These are phyloP conservation scores for Jordanella pulchra DNA, from an alignment of 2,797 vertebrate species.

Conservation along the genomic window DNA sequence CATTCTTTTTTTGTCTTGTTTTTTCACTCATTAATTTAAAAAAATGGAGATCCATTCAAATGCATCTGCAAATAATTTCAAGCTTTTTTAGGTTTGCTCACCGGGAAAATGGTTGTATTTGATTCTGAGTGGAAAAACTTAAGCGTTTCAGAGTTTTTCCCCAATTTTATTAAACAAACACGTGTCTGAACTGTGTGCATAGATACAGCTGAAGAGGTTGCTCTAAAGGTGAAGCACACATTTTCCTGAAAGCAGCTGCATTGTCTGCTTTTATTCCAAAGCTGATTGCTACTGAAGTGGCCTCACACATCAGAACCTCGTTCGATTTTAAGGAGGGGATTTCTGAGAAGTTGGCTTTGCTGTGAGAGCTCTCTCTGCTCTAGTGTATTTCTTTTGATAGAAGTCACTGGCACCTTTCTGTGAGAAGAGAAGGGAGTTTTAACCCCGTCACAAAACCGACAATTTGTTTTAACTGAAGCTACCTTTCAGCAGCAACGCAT, in stretches of 20 bases:
- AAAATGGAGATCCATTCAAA: no score
- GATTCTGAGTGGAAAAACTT: no score
- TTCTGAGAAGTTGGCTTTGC: not conserved
- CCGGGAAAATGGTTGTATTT: no score
- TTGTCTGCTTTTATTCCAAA: not conserved
- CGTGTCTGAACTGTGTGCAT: no score
- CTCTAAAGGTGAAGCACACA: no score
- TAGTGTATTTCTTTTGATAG: constrained; percentile 1
- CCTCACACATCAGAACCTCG: not conserved
- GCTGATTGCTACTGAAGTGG: not conserved
- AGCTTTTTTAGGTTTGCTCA: no score
- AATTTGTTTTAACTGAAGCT: not conserved
- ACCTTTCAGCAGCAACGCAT: not conserved
- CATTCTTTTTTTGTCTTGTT: no score
- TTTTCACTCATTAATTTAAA: no score
- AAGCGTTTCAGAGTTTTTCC: no score
- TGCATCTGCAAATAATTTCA: no score
- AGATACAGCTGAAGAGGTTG: no score
- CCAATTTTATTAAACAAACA: no score
- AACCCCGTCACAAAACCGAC: not conserved
- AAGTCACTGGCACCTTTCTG: constrained; percentile 1
- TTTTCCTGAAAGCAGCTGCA: not conserved
- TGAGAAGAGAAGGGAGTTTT: constrained; percentile 4
- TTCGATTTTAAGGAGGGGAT: not conserved
- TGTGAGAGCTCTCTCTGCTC: constrained; percentile 3